A percentile compares a stretch with the other conserved stretches of the same genome.
phyloP scores from a whole-genome alignment of 2,797 vertebrate genomes.

The Euthynnus affinis region DNA sequence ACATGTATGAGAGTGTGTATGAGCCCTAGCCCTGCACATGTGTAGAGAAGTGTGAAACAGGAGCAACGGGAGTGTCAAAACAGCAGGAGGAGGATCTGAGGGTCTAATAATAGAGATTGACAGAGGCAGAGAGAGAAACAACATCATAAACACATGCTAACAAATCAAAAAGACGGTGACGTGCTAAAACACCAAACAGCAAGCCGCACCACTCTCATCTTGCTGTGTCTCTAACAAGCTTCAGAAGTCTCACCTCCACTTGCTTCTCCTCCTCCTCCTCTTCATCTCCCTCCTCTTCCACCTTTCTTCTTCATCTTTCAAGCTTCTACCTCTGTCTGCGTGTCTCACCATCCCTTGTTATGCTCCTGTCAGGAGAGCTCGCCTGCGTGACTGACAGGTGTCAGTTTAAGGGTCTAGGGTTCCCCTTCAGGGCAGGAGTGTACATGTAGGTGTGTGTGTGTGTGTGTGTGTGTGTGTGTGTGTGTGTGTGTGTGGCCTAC shows the following conservation, averaged over 20 bases:
- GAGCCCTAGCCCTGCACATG: slow-evolving; percentile 41
- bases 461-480: slow-evolving; percentile 37
- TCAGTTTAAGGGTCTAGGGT: slow-evolving; percentile 75
- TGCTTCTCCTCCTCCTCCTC: slow-evolving; percentile 67
- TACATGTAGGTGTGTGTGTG: slow-evolving; percentile 49
- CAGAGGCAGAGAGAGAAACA: slow-evolving; percentile 77
- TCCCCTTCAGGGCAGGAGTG: slow-evolving; percentile 58
- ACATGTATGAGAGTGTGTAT: slow-evolving; percentile 11
- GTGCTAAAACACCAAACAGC: slow-evolving; percentile 77
- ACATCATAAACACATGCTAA: slow-evolving; percentile 83
- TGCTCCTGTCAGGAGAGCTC: slow-evolving; percentile 66
- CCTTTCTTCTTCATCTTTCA: slow-evolving; percentile 67
- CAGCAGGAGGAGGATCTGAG: slow-evolving; percentile 77
- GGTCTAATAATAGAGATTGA: slow-evolving; percentile 84
- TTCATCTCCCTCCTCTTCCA: slow-evolving; percentile 64
- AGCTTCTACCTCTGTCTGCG: slow-evolving; percentile 49
- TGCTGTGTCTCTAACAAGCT: slow-evolving; percentile 72
- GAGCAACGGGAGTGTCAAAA: slow-evolving; percentile 78
- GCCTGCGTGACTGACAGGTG: slow-evolving; percentile 81
- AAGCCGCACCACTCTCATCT: slow-evolving; percentile 70
- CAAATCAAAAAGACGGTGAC: slow-evolving; percentile 82
- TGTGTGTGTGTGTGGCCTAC: slow-evolving; percentile 34
- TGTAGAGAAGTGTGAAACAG: slow-evolving; percentile 70
- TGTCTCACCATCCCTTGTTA: slow-evolving; percentile 62
- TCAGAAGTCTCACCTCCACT: slow-evolving; percentile 78